phyloP scores from a whole-genome alignment of 2,888 invertebrate genomes.

The Sinentomon sp. region DNA sequence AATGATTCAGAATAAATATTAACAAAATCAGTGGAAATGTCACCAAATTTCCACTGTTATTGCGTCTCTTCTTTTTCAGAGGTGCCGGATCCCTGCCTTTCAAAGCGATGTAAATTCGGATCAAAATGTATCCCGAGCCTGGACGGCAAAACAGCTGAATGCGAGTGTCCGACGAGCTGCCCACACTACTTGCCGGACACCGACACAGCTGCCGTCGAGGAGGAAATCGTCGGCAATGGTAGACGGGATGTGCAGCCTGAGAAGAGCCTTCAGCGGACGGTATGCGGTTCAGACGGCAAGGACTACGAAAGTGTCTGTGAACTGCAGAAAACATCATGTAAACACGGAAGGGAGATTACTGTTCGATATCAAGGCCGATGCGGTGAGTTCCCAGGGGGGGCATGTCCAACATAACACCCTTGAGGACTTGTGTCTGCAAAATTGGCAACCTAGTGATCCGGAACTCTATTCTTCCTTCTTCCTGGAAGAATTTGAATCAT shows the following conservation, averaged over 20 bases:
- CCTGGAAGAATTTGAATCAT: too few species aligned
- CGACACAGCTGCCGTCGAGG: constrained; percentile 48
- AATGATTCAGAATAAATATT: too few species aligned
- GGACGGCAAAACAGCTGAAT: constrained; percentile 41
- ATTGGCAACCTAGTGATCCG: too few species aligned
- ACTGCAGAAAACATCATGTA: constrained; percentile 49
- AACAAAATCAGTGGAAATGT: too few species aligned
- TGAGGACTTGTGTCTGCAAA: too few species aligned
- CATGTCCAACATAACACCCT: too few species aligned
- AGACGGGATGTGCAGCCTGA: too few species aligned
- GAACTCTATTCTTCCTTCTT: too few species aligned
- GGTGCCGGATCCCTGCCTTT: constrained; percentile 39
- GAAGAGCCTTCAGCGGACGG: constrained; percentile 43
- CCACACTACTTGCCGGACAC: constrained; percentile 59
- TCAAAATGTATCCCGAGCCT: constrained; percentile 32
- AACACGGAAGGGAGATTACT: constrained; percentile 38
- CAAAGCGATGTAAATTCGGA: constrained; percentile 36
- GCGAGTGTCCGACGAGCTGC: constrained; percentile 50
- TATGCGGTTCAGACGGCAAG: constrained; percentile 63
- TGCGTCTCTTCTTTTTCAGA: too few species aligned
- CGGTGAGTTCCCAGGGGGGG: constrained; percentile 40
- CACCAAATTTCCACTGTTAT: too few species aligned
- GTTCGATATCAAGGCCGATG: constrained; percentile 63
- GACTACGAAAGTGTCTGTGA: constrained; percentile 67
- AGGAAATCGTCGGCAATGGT: too few species aligned